Evolutionary conservation across 2,797 vertebrate genomes (phyloP).

Genomic region (Lophura swinhoii): DNA sequence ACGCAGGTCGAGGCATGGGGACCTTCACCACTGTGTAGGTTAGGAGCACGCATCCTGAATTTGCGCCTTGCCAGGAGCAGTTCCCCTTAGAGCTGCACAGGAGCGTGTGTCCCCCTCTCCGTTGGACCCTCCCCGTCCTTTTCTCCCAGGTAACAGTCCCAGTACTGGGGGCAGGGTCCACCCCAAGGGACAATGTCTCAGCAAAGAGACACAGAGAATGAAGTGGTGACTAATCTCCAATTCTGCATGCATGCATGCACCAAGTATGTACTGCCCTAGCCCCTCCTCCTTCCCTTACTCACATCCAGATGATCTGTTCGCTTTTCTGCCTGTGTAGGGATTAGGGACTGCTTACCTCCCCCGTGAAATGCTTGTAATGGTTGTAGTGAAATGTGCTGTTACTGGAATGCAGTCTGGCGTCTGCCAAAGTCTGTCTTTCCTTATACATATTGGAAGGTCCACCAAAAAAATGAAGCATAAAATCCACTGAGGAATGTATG

Average conservation of each 20-base stretch:
- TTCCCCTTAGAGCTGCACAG: neutral
- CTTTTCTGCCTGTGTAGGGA: neutral
- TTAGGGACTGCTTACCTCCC: neutral
- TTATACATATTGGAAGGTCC: neutral
- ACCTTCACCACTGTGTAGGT: neutral
- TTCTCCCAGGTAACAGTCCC: neutral
- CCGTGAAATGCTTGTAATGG: neutral
- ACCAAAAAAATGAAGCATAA: constrained; percentile 11
- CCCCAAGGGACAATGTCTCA: neutral
- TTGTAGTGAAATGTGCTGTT: neutral
- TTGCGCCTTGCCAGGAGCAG: neutral
- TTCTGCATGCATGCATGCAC: neutral
- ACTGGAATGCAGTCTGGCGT: neutral
- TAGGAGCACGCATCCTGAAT: neutral
- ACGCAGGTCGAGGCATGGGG: neutral
- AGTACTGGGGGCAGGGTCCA: neutral
- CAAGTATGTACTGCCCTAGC: neutral
- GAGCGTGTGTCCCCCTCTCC: neutral
- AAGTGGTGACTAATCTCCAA: neutral
- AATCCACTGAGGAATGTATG: neutral
- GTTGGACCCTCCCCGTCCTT: neutral
- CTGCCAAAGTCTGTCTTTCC: neutral
- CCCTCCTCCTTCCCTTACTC: neutral
- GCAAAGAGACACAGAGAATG: neutral
- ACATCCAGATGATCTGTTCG: neutral